Evolutionary conservation across 2,797 vertebrate species (phyloP).

Genomic region (Setipinna tenuifilis): DNA sequence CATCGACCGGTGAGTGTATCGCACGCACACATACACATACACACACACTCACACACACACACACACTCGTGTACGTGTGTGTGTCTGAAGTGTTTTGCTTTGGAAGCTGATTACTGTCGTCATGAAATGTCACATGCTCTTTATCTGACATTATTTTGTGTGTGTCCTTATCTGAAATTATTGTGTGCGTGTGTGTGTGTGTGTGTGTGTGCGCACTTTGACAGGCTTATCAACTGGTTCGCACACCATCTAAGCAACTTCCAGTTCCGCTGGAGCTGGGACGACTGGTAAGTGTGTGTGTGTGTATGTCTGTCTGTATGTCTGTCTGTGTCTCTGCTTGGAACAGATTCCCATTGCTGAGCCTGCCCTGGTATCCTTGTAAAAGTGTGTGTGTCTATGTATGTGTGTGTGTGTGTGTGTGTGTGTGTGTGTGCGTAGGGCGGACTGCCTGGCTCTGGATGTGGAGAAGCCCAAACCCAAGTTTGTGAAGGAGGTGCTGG

Average conservation of each 20-base stretch:
- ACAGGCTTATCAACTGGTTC: slow-evolving; percentile 93
- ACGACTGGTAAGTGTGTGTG: slow-evolving; percentile 88
- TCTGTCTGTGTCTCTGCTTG: slow-evolving; percentile 79
- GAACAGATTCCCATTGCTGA: slow-evolving; percentile 70
- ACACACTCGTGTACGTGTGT: no score
- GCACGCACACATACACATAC: neutral
- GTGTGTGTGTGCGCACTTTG: slow-evolving; percentile 19
- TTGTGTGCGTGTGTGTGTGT: neutral
- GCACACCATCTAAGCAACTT: slow-evolving; percentile 98
- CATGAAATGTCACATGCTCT: no score
- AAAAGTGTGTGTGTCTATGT: slow-evolving; percentile 55
- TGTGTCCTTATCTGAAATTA: neutral
- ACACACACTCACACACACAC: neutral
- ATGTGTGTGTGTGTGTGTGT: slow-evolving; percentile 77
- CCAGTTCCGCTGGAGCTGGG: slow-evolving; percentile 98
- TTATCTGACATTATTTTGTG: neutral
- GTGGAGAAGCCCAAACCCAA: slow-evolving; percentile 93
- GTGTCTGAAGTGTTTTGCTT: no score
- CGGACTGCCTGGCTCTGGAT: slow-evolving; percentile 91
- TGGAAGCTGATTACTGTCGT: no score
- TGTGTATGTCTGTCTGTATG: slow-evolving; percentile 60
- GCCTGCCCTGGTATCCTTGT: slow-evolving; percentile 96
- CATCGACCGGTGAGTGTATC: slow-evolving; percentile 83
- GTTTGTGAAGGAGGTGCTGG: slow-evolving; percentile 97
- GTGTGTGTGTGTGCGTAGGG: slow-evolving; percentile 87